phyloP scores from a whole-genome alignment of 2,888 invertebrate genomes.

The Plagiodera versicolora region DNA sequence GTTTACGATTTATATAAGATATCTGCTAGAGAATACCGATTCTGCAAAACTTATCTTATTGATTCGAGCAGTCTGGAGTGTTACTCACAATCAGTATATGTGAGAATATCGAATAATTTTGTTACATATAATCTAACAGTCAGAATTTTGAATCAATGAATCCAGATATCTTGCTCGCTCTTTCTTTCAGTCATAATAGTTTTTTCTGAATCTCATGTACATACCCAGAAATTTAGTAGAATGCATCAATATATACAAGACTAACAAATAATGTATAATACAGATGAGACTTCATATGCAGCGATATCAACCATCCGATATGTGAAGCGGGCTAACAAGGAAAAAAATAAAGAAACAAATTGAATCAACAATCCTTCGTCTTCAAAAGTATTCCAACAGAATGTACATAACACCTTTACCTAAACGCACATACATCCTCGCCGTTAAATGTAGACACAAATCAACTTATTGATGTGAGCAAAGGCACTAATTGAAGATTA shows the following conservation, averaged over 20 bases:
- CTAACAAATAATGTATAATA: background rate
- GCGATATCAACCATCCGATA: background rate
- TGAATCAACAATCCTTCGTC: conserved; percentile 3
- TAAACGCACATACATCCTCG: conserved; percentile 7
- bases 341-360: background rate
- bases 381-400: background rate
- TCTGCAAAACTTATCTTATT: too few relatives aligned
- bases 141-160: too few relatives aligned
- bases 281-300: background rate
- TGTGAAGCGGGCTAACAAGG: background rate
- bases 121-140: too few relatives aligned
- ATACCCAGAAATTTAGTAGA: background rate
- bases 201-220: too few relatives aligned
- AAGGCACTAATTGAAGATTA: conserved; percentile 57
- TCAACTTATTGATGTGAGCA: conserved; percentile 49
- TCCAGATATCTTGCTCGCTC: too few relatives aligned
- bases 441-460: conserved; percentile 24
- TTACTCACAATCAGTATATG: too few relatives aligned
- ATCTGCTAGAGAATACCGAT: too few relatives aligned
- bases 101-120: too few relatives aligned
- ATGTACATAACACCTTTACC: conserved; percentile 5
- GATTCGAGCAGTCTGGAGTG: too few relatives aligned
- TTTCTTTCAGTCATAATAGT: too few relatives aligned
- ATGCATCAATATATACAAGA: background rate
- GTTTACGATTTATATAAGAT: too few relatives aligned